Evolutionary conservation across 2,113 vertebrate species (phyloP), one percentile per base, ranked within the genome.

Genomic region (Arizona elegans): DNA sequence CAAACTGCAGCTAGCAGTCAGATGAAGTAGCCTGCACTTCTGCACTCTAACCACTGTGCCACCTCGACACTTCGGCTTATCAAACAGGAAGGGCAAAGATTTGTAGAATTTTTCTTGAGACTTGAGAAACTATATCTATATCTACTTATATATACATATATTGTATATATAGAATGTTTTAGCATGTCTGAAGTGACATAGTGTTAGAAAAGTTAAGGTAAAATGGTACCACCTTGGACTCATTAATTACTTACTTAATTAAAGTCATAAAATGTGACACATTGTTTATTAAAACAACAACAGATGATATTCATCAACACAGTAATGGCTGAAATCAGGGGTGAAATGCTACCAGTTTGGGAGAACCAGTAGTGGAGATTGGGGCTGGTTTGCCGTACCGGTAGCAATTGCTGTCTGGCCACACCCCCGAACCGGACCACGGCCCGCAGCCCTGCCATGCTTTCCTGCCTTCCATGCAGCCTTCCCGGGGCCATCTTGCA

Each of bases 101-200:
- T 95, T 95, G n/a, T 23, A 86, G 29, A 92, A 17, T 7, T 43
- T n/a, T 70, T 90, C 58, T 87, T 91, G 38, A 23, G 2, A 52
- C n/a, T 8, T 92, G 53, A 92, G 53, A 52, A 91, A 94, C 89
- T 86, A 15, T 43, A 88, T 1, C 5, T 19, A 15, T 12, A 8
- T 86, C 8, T 47, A 19, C 43, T 54, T 54, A 3, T 54, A 55
- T 17, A 13, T 55, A 55, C 13, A 15, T 15, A 55, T 55, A 53
- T 11, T 53, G 3, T 11, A 9, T 26, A 11, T 85, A 8, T 86
- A 10, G 17, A 19, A 33, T 33, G n/a, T 75, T 86, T 50, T 86
- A 50, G 9, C 23, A 29, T 53, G 26, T 87, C 86, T 53, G 52
- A 53, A 21, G 13, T 38, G 87, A 56, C 55, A 5, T 21, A 38